Evolutionary conservation across 2,113 vertebrate genomes (phyloP).

Genomic region (Myotis davidii): DNA sequence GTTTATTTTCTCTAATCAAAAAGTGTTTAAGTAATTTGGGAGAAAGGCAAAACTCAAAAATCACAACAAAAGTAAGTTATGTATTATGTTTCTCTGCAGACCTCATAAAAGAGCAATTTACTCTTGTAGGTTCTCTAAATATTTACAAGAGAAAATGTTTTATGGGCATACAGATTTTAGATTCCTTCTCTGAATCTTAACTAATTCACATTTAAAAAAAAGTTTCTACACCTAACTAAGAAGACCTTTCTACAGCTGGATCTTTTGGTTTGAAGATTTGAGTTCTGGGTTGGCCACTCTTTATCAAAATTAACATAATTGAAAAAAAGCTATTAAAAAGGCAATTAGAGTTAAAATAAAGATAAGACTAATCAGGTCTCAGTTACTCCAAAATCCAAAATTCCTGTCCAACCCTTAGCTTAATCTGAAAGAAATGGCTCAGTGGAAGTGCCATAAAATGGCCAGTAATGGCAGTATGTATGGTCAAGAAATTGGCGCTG

Average conservation of each 20-base stretch:
- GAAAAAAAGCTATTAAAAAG: not conserved
- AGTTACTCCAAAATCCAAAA: not conserved
- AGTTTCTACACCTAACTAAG: not conserved
- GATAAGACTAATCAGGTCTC: not conserved
- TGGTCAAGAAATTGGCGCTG: not conserved
- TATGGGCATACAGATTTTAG: conserved; percentile 59
- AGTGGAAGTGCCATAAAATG: not conserved
- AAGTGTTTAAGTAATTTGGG: conserved; percentile 52
- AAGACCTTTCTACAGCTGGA: not conserved
- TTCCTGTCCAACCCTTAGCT: not conserved
- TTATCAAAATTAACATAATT: conserved; percentile 58
- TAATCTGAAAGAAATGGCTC: not conserved
- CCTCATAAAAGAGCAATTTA: conserved; percentile 75
- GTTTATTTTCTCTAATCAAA: conserved; percentile 52
- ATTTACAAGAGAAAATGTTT: conserved; percentile 67
- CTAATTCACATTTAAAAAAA: conserved; percentile 48
- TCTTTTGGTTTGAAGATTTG: not conserved
- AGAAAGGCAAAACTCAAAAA: conserved; percentile 59
- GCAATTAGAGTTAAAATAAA: conserved; percentile 14
- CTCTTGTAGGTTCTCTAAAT: conserved; percentile 71
- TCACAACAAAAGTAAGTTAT: conserved; percentile 60
- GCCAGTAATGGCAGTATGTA: not conserved
- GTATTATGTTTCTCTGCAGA: conserved; percentile 69
- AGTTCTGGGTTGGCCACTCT: not conserved
- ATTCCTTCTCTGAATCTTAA: conserved; percentile 66